Base-by-base conservation (phyloP, 2,888 invertebrate genomes). In the Orthonevra nobilis region DNA sequence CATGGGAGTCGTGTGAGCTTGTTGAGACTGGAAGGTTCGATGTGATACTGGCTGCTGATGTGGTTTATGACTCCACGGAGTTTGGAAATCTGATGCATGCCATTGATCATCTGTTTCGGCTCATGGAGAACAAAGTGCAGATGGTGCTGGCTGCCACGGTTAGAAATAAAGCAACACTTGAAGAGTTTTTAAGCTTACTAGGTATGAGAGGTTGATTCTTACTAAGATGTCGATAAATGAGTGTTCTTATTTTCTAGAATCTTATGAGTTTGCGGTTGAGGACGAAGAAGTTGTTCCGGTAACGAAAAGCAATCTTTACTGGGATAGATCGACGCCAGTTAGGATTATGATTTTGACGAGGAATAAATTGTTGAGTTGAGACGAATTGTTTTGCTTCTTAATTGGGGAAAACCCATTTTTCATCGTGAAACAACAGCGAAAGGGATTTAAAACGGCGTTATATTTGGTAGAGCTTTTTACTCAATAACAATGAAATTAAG, bases 111-210 rank as follows among this genome's bases (percentile, higher is more conserved):
- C 84, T 92, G 20, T 89, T 90, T 40, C 60, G 81, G 2, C 81
- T 83, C 19, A 85, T 66, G 3, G 32, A 86, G 42, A 81, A 85
- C 66, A 83, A 86, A 2, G 85, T 88, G 52, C 86, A 88, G 82
- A 89, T 90, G 81, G 87, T 91, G 70, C 86, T 92, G 60, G 91
- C 92, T 23, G 91, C 91, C 66, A 92, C 92, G 1, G 89, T 94
- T 81, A 89, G 95, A 82, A 94, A 94, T 89, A 87, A 90, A 83
- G 88, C 90, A 0, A 95, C 95, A 0, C 89, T 92, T 79, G 83
- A 89, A 2, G 83, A 85, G 17, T 95, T 95, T 88, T 85, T 92
- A 38, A 81, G 87, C 10, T 84, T 87, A 81, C 86, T 93, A 82
- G 90, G 93, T 93, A 85, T 86, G 87, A 14, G 4, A 9, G 42